Evolutionary conservation across 2,888 invertebrate genomes (phyloP), one percentile per base, ranked within the genome.

Genomic region (Eustalomyia histrio): DNA sequence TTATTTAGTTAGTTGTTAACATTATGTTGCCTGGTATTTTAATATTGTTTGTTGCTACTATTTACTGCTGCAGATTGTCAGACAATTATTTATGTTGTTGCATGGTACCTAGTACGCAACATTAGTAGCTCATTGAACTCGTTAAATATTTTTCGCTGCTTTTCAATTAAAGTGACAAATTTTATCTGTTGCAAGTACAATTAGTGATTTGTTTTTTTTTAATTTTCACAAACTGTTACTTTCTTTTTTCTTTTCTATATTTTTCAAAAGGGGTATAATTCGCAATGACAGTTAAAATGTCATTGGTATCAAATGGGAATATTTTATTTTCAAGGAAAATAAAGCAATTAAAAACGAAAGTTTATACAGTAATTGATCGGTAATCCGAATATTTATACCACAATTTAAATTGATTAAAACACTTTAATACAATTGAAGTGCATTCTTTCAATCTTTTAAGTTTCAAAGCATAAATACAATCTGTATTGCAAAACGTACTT

Each of bases 41-140:
- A n/a, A 43, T 43, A 29, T 29, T 29, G 29, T 29, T 3, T 29
- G 10, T 18, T 43, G 39, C n/a, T 43, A 9, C 2, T 29, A 29
- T 29, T 4, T 29, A 29, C 7, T 29, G 29, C 29, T 29, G 29
- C 29, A 29, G 7, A 29, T 29, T 29, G 4, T 7, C 29, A 29
- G 7, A 7, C 29, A 29, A 6, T 29, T 29, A 29, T 29, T 43
- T 14, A 2, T 39, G 53, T 39, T 47, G 68, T 17, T 35, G 71
- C 29, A 47, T 63, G 47, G 18, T 29, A 29, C 21, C n/a, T 39
- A 78, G 35, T 76, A 80, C 76, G 81, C 81, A 81, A 71, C 61
- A 78, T 81, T 81, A 78, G 71, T 18, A 60, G 81, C 78, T 61
- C 81, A 81, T 75, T 81, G 81, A 81, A 78, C 81, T 78, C 71